phyloP scores from a whole-genome alignment of 2,888 invertebrate genomes.

The Rhagonycha fulva region DNA sequence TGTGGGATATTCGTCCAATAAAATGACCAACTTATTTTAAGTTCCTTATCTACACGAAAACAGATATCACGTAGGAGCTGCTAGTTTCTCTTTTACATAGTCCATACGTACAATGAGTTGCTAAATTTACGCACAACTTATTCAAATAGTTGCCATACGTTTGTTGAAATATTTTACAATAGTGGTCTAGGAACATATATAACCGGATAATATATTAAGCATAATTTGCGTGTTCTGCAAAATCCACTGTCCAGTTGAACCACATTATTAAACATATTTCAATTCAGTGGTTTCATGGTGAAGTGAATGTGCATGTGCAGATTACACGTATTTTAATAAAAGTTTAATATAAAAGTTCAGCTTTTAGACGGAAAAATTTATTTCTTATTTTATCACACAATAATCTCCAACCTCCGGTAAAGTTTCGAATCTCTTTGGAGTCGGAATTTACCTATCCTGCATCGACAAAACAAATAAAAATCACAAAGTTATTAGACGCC shows the following conservation, averaged over 20 bases:
- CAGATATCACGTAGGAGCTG: background rate
- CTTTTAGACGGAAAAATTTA: background rate
- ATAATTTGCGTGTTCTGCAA: conserved; percentile 15
- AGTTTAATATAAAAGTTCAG: conserved; percentile 19
- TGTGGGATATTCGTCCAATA: background rate
- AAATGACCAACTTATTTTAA: background rate
- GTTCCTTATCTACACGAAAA: background rate
- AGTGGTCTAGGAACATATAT: conserved; percentile 6
- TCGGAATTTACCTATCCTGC: background rate
- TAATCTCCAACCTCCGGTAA: background rate
- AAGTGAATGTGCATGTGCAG: conserved; percentile 25
- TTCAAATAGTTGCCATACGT: conserved; percentile 2
- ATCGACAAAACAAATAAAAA: background rate
- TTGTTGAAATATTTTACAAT: background rate
- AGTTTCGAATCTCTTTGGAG: background rate
- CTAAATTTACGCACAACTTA: background rate
- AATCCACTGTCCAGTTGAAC: conserved; percentile 20
- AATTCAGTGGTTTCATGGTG: conserved; percentile 12
- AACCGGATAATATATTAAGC: conserved; percentile 21
- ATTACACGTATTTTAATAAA: conserved; percentile 17
- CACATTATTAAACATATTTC: conserved; percentile 28
- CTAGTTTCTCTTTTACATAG: background rate
- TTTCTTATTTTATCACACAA: background rate
- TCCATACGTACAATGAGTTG: background rate
- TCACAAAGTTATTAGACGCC: background rate